Percentiles rank a stretch among this genome's conserved stretches.
Evolutionary conservation across 2,888 invertebrate genomes (phyloP).

Genomic region (Epirrhoe tristata): DNA sequence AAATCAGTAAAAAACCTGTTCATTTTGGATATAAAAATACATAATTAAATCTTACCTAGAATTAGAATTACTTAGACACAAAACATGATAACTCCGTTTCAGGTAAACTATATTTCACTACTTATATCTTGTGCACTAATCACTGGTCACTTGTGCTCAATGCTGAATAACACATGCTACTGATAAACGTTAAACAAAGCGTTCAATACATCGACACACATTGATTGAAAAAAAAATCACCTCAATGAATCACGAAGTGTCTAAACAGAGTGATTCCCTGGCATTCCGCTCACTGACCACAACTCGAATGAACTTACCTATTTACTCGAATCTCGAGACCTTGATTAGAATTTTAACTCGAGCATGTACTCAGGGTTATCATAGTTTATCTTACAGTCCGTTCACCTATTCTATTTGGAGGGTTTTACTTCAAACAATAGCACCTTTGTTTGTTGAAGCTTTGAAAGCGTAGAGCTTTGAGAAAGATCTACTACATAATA

Average conservation of each 20-base stretch:
- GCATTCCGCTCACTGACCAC: constrained; percentile 46
- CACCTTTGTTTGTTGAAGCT: constrained; percentile 20
- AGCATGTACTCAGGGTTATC: constrained; percentile 51
- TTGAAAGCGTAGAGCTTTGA: constrained; percentile 10
- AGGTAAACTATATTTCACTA: constrained; percentile 31
- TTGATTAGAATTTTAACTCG: constrained; percentile 51
- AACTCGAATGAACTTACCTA: constrained; percentile 46
- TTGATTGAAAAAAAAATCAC: constrained; percentile 25
- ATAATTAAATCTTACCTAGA: not conserved
- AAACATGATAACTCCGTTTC: constrained; percentile 12
- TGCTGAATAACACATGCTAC: constrained; percentile 25
- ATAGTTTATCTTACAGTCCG: constrained; percentile 52
- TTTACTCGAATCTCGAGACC: constrained; percentile 41
- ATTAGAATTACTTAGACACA: not conserved
- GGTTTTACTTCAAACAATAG: constrained; percentile 28
- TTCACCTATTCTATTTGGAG: constrained; percentile 35
- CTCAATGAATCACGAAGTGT: constrained; percentile 28
- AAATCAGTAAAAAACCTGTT: too few relatives aligned
- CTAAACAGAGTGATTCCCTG: not conserved
- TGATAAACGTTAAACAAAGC: constrained; percentile 29
- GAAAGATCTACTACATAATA: constrained; percentile 9
- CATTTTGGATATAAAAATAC: not conserved
- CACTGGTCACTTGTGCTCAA: constrained; percentile 32
- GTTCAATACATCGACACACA: constrained; percentile 22
- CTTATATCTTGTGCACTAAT: constrained; percentile 17